Conservation (phyloP, 1,140 invertebrate species). For the Macrosteles quadrilineatus region DNA sequence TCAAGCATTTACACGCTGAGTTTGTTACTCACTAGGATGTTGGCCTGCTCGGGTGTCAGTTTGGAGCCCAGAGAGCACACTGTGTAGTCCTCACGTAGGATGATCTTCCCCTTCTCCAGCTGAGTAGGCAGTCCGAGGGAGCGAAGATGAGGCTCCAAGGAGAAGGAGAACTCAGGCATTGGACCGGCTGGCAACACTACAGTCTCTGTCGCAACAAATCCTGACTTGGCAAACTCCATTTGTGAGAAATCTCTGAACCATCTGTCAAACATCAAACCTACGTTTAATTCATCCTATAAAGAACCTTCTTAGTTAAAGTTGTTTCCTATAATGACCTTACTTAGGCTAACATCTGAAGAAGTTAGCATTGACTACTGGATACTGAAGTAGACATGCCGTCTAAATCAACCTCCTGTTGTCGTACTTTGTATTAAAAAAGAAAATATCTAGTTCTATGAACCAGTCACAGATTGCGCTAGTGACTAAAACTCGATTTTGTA, state of each 20-base stretch:
- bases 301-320: no score
- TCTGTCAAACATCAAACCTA: conserved; percentile 49
- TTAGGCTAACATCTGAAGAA: no score
- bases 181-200: conserved; percentile 83
- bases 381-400: no score
- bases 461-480: no score
- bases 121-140: conserved; percentile 90
- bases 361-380: no score
- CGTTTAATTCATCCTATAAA: no score
- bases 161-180: conserved; percentile 84
- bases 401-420: no score
- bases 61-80: conserved; percentile 84
- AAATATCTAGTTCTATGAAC: no score
- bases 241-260: conserved; percentile 82
- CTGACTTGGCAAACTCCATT: conserved; percentile 86
- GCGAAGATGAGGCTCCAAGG: conserved; percentile 94
- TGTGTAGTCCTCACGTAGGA: conserved; percentile 78
- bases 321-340: no score
- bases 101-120: conserved; percentile 85
- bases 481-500: no score
- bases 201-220: conserved; percentile 77
- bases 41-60: conserved; percentile 89
- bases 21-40: conserved; percentile 67
- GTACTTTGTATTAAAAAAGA: no score
- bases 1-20: no score